Conservation (phyloP, 2,113 vertebrate genomes). For the Entelurus aequoreus region DNA sequence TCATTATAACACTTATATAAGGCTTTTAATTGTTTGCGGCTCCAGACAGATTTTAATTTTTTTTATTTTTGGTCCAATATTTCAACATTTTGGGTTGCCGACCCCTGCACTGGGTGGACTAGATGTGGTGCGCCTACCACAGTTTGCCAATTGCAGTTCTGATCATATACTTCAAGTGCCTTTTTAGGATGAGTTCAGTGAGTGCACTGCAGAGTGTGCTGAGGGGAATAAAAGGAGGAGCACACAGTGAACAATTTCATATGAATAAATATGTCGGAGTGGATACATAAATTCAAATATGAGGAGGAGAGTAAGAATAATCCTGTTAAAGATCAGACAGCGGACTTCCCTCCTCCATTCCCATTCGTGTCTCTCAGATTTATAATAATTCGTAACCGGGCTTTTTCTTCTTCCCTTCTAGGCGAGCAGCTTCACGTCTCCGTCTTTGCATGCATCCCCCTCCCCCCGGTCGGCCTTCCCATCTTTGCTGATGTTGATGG, state of each 20-base stretch:
- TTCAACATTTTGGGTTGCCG: too few relatives aligned
- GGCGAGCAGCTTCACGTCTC: conserved; percentile 15
- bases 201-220: conserved; percentile 22
- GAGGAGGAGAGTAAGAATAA: conserved; percentile 52
- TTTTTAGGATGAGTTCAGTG: background rate
- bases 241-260: conserved; percentile 48
- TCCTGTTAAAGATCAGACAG: conserved; percentile 73
- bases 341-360: conserved; percentile 36
- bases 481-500: conserved; percentile 53
- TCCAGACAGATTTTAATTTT: too few relatives aligned
- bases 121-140: too few relatives aligned
- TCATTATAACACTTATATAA: too few relatives aligned
- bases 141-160: too few relatives aligned
- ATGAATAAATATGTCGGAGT: conserved; percentile 56
- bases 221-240: conserved; percentile 15
- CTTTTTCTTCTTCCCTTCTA: conserved; percentile 11
- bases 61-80: too few relatives aligned
- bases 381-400: conserved; percentile 39
- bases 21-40: too few relatives aligned
- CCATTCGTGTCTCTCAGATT: conserved; percentile 40
- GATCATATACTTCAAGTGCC: background rate
- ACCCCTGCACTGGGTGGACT: too few relatives aligned
- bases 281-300: conserved; percentile 51
- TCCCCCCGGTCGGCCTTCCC: conserved; percentile 23
- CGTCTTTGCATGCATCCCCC: conserved; percentile 21